Evolutionary conservation across 2,888 invertebrate genomes (phyloP), one percentile per base, ranked within the genome.

Genomic region (Scaeva pyrastri): DNA sequence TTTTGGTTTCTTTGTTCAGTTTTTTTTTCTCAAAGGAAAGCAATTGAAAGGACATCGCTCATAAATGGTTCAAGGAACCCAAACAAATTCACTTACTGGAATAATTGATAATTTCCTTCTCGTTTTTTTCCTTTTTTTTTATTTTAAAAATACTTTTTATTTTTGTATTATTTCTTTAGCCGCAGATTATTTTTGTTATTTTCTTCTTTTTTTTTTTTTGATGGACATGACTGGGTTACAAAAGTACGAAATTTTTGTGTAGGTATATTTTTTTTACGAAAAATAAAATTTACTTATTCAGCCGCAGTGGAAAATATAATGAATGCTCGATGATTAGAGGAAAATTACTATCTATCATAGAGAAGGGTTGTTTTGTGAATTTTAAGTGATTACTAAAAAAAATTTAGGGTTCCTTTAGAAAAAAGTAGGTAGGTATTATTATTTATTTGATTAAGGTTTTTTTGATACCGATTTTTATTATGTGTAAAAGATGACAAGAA

Each of bases 31-130:
- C 64, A 68, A 79, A 60, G 43, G 16, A 74, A 68, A 74, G 31
- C 66, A 43, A 21, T 31, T 50, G 14, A 79, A 64, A 64, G 45
- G 52, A 31, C 73, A 43, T 45, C 16, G 45, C n/a, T 26, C 58
- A 74, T 58, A 45, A 66, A 73, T 58, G 39, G 41, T 31, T 64
- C 43, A 45, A 19, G n/a, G n/a, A 41, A 45, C 16, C 31, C 41
- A 39, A 58, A 43, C 16, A 68, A 52, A 74, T 23, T 58, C 58
- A 48, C 58, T 68, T 58, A 60, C 58, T 52, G 74, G 74, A 68
- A 74, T 79, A 81, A 81, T 81, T 81, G 70, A 81, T 81, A 81
- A 81, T 81, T 76, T 81, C 70, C 81, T 60, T 39, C 39, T 12
- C 7, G 3, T 31, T 31, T 50, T 50, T 80, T 75, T 75, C 23